phyloP scores from a whole-genome alignment of 2,888 invertebrate species.

The Fissipunctia ypsillon region DNA sequence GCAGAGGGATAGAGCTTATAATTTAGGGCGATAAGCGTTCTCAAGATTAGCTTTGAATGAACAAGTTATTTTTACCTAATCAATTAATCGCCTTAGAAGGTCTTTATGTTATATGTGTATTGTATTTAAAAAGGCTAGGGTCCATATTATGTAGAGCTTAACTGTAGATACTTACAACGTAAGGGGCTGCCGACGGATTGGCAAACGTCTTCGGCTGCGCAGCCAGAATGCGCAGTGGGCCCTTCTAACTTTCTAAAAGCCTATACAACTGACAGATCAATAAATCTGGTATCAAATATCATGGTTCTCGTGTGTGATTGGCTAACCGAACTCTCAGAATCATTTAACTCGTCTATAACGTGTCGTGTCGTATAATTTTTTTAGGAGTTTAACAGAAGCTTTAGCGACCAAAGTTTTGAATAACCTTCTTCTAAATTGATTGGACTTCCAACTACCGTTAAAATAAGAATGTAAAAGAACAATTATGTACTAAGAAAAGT shows the following conservation, averaged over 20 bases:
- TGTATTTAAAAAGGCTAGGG: neutral
- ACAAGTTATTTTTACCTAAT: neutral
- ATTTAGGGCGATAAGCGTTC: neutral
- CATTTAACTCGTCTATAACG: neutral
- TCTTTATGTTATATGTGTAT: too few species aligned
- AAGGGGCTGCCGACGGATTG: conserved; percentile 35
- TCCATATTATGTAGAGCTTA: neutral
- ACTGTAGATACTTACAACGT: neutral
- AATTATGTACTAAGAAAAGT: neutral
- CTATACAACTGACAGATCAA: conserved; percentile 34
- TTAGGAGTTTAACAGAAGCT: neutral
- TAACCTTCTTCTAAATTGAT: neutral
- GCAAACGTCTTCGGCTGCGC: conserved; percentile 37
- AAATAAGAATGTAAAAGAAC: neutral
- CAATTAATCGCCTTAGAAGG: neutral
- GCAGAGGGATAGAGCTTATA: neutral
- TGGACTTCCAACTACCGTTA: neutral
- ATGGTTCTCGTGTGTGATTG: conserved; percentile 1
- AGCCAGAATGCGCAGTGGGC: conserved; percentile 31
- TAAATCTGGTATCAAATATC: conserved; percentile 31
- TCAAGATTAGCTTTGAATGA: neutral
- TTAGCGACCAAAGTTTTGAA: neutral
- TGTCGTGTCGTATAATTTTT: too few species aligned
- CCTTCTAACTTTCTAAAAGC: conserved; percentile 23
- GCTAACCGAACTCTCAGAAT: neutral